Percentiles rank a stretch among this genome's conserved stretches.
These are phyloP conservation scores for Zaprionus ghesquierei DNA, from an alignment of 1,140 invertebrate genomes.

Conservation along the genomic window DNA sequence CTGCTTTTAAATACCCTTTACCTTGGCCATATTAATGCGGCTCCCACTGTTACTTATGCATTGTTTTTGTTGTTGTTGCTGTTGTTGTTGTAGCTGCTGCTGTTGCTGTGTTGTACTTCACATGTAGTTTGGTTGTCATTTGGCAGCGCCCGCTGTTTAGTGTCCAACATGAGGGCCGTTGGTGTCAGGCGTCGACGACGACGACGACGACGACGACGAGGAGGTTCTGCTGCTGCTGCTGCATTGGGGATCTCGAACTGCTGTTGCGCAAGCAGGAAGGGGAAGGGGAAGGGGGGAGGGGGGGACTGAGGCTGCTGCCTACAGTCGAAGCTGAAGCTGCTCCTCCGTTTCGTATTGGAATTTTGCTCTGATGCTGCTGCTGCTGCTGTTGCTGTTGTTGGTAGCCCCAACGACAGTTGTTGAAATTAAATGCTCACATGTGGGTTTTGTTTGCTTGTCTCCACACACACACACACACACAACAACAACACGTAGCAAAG, in stretches of 20 bases:
- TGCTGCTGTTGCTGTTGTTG: slow-evolving; percentile 19
- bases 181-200: slow-evolving; percentile 63
- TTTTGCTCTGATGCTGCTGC: slow-evolving; percentile 48
- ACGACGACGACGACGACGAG: slow-evolving; percentile 10
- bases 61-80: slow-evolving; percentile 25
- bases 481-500: slow-evolving; percentile 9
- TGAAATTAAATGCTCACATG: slow-evolving; percentile 82
- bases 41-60: slow-evolving; percentile 75
- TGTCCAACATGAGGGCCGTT: slow-evolving; percentile 80
- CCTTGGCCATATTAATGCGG: slow-evolving; percentile 79
- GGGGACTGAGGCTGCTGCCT: slow-evolving; percentile 17
- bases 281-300: neutral
- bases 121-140: slow-evolving; percentile 81
- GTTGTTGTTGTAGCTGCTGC: slow-evolving; percentile 29
- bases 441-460: slow-evolving; percentile 74
- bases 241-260: slow-evolving; percentile 23
- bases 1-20: slow-evolving; percentile 81
- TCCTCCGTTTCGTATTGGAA: slow-evolving; percentile 57
- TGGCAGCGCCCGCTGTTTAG: slow-evolving; percentile 81
- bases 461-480: slow-evolving; percentile 3
- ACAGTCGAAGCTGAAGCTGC: slow-evolving; percentile 36
- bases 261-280: neutral
- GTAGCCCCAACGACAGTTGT: slow-evolving; percentile 76
- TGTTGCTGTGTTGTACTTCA: slow-evolving; percentile 65
- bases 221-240: slow-evolving; percentile 24